Evolutionary conservation across 2,113 vertebrate species (phyloP).

Genomic region (Equus przewalskii): DNA sequence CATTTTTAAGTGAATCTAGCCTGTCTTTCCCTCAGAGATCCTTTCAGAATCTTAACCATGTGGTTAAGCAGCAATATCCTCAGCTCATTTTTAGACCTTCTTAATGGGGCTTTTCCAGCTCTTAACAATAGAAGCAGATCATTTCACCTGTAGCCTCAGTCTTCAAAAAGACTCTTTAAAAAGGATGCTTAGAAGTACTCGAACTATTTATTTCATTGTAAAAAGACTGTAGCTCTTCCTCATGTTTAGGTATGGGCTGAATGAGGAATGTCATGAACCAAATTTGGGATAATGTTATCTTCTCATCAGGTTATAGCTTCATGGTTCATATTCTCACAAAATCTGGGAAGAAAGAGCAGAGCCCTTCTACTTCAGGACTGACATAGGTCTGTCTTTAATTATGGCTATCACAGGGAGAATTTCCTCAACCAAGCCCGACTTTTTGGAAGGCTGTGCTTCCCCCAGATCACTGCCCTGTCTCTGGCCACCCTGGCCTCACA

Average conservation of each 20-base stretch:
- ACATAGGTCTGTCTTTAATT: background rate
- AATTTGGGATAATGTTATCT: background rate
- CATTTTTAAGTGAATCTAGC: slow-evolving; percentile 10
- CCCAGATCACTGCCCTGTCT: background rate
- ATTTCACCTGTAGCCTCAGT: background rate
- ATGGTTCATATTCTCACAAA: background rate
- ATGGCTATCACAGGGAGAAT: background rate
- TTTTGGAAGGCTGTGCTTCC: background rate
- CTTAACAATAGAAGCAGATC: slow-evolving; percentile 5
- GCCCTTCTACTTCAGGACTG: background rate
- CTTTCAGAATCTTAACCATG: background rate
- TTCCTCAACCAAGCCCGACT: background rate
- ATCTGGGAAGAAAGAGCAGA: background rate
- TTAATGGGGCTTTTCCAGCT: background rate
- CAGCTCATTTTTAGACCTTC: slow-evolving; percentile 12
- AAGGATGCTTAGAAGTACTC: background rate
- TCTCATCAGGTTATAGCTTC: background rate
- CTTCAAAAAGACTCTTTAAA: background rate
- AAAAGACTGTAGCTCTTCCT: background rate
- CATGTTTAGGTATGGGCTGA: background rate
- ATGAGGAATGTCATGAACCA: background rate
- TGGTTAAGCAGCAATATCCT: background rate
- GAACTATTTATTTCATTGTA: background rate
- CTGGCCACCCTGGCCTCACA: background rate
- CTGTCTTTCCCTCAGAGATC: slow-evolving; percentile 42